Conservation (phyloP, 2,888 invertebrate genomes). For the Acronicta leporina region DNA sequence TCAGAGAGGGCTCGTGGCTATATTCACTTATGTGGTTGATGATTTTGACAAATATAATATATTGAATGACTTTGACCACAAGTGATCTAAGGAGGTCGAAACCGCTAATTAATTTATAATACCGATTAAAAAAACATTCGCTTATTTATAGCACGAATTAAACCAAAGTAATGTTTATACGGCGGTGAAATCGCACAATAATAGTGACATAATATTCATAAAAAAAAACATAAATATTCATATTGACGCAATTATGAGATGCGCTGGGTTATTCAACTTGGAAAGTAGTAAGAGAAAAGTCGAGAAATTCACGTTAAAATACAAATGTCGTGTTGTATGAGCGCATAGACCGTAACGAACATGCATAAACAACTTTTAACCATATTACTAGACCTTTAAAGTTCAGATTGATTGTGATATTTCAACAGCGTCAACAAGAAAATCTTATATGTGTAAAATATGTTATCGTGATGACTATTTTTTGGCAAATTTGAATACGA, state of each 20-base stretch:
- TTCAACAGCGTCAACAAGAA: constrained; percentile 24
- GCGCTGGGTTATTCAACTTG: constrained; percentile 84
- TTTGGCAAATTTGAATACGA: constrained; percentile 40
- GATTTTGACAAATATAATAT: no score
- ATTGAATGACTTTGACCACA: no score
- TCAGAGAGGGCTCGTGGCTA: no score
- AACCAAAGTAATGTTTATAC: constrained; percentile 23
- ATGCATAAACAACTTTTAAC: constrained; percentile 43
- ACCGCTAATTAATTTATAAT: constrained; percentile 14
- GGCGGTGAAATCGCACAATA: constrained; percentile 44
- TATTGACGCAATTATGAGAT: constrained; percentile 73
- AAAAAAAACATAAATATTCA: constrained; percentile 50
- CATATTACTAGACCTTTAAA: constrained; percentile 32
- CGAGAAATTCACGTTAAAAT: constrained; percentile 79
- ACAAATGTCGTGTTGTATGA: constrained; percentile 71
- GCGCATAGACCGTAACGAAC: constrained; percentile 67
- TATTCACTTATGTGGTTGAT: no score
- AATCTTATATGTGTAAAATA: constrained; percentile 33
- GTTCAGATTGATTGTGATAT: constrained; percentile 19
- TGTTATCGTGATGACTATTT: constrained; percentile 42
- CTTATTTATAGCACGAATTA: constrained; percentile 25
- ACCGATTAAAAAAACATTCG: constrained; percentile 21
- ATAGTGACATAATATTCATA: constrained; percentile 50
- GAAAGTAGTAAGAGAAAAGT: constrained; percentile 86
- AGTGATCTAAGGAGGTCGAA: neutral